Conservation (phyloP, 1,140 invertebrate genomes). For the Helicorthomorpha holstii region DNA sequence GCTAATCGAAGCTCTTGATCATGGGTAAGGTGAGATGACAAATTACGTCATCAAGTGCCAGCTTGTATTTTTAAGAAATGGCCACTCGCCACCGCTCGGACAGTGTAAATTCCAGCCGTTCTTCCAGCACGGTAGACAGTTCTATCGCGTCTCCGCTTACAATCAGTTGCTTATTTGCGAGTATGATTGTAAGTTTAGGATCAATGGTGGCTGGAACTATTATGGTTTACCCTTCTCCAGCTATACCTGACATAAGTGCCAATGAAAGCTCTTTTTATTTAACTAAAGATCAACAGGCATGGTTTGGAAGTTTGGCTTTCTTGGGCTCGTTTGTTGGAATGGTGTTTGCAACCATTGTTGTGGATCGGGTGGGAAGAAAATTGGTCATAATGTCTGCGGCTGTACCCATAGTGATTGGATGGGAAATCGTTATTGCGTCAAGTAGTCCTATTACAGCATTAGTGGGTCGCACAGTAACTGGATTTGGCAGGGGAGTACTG, state of each 20-base stretch:
- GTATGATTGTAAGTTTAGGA: neutral
- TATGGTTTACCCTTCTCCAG: slow-evolving; percentile 59
- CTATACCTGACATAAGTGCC: slow-evolving; percentile 38
- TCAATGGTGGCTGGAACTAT: slow-evolving; percentile 42
- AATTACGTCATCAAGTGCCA: too few relatives aligned
- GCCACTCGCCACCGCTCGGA: too few relatives aligned
- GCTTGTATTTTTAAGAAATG: too few relatives aligned
- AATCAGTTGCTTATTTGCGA: neutral
- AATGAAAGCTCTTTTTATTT: slow-evolving; percentile 27
- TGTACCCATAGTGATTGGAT: slow-evolving; percentile 53
- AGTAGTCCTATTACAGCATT: slow-evolving; percentile 36
- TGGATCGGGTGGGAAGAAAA: slow-evolving; percentile 57
- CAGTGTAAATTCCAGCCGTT: too few relatives aligned
- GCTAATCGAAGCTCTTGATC: too few relatives aligned
- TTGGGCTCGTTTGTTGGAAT: slow-evolving; percentile 55
- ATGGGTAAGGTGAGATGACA: too few relatives aligned
- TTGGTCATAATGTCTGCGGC: slow-evolving; percentile 47
- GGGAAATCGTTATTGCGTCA: slow-evolving; percentile 50
- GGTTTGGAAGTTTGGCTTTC: slow-evolving; percentile 50
- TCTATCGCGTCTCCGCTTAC: neutral
- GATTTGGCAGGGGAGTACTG: slow-evolving; percentile 46
- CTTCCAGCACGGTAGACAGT: too few relatives aligned
- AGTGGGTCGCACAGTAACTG: slow-evolving; percentile 51
- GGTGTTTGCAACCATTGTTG: slow-evolving; percentile 48
- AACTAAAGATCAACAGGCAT: slow-evolving; percentile 36